Conservation (phyloP, 2,888 invertebrate species). For the Caenorhabditis virilis region DNA sequence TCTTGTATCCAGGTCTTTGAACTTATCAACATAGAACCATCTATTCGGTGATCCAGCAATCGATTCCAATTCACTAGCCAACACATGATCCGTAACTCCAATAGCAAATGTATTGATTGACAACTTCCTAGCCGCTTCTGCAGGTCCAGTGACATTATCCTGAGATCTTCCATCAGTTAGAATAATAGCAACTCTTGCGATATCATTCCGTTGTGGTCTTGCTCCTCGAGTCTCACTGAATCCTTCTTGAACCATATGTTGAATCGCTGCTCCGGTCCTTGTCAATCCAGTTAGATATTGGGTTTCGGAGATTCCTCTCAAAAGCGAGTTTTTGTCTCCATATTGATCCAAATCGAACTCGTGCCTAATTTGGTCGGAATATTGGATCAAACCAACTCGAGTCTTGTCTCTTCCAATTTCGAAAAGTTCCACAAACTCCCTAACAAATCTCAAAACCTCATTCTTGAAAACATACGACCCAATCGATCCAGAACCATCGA, state of each 20-base stretch:
- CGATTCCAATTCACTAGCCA: conserved; percentile 67
- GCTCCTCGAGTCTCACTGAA: conserved; percentile 64
- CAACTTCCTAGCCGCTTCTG: conserved; percentile 64
- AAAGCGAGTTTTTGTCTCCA: conserved; percentile 29
- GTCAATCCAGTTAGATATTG: conserved; percentile 62
- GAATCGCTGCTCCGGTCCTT: conserved; percentile 64
- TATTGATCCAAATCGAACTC: conserved; percentile 62
- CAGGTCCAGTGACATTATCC: conserved; percentile 68
- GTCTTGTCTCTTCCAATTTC: conserved; percentile 62
- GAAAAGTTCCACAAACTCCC: conserved; percentile 65
- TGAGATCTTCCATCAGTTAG: conserved; percentile 70
- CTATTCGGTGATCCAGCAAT: conserved; percentile 67
- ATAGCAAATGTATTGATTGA: conserved; percentile 69
- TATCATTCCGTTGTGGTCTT: conserved; percentile 45
- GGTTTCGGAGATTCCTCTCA: conserved; percentile 48
- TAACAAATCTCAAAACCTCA: conserved; percentile 61
- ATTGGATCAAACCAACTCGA: conserved; percentile 62
- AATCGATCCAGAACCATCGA: conserved; percentile 67
- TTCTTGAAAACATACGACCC: conserved; percentile 63
- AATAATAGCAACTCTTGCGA: conserved; percentile 68
- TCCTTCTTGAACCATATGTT: conserved; percentile 61
- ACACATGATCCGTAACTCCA: conserved; percentile 69
- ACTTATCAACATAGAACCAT: conserved; percentile 68
- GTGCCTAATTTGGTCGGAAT: conserved; percentile 65
- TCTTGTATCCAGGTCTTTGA: conserved; percentile 68